These are phyloP conservation scores for Cheilinus undulatus DNA, from an alignment of 2,113 vertebrate species.

Conservation along the genomic window DNA sequence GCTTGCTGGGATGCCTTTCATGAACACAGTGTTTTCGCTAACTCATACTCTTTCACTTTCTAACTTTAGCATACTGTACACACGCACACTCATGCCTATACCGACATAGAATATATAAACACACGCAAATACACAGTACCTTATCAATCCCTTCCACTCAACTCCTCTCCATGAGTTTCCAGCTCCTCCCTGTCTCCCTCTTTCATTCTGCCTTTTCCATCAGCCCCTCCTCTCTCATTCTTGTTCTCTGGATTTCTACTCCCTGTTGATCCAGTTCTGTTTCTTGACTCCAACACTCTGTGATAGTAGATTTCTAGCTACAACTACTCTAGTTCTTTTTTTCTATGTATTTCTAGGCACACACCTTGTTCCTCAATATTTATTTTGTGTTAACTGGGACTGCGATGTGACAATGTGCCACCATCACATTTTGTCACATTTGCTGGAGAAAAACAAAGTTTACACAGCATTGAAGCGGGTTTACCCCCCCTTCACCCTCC, in stretches of 20 bases:
- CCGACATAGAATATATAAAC: constrained; percentile 31
- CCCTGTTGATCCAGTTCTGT: constrained; percentile 79
- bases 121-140: constrained; percentile 46
- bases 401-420: constrained; percentile 93
- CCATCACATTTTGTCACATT: constrained; percentile 92
- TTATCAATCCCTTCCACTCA: constrained; percentile 51
- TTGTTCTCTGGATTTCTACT: constrained; percentile 67
- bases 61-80: constrained; percentile 70
- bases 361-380: constrained; percentile 75
- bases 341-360: constrained; percentile 76
- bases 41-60: constrained; percentile 53
- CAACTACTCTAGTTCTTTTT: constrained; percentile 57
- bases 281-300: constrained; percentile 75
- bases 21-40: constrained; percentile 56
- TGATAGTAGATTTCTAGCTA: constrained; percentile 67
- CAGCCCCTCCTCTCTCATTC: constrained; percentile 46
- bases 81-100: constrained; percentile 48
- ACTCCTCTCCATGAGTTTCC: constrained; percentile 60
- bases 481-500: constrained; percentile 82
- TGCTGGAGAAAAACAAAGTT: constrained; percentile 86
- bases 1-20: constrained; percentile 77
- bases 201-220: constrained; percentile 48
- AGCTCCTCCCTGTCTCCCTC: constrained; percentile 53
- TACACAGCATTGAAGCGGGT: constrained; percentile 93
- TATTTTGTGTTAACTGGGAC: constrained; percentile 87